Evolutionary conservation across 2,888 invertebrate species (phyloP), one percentile per base, ranked within the genome.

Genomic region (Willowsia nigromaculata): DNA sequence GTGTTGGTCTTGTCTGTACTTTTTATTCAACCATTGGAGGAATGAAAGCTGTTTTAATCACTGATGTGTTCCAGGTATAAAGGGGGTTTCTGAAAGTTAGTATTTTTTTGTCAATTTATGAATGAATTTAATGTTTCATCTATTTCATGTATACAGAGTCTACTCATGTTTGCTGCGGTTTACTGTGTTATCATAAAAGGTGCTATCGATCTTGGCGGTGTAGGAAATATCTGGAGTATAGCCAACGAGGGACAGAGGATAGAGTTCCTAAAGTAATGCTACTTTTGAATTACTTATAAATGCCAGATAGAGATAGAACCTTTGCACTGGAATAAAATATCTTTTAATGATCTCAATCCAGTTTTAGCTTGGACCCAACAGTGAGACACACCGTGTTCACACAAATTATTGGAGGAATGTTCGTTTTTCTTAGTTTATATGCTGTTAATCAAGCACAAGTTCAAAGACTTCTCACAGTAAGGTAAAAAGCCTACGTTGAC

Each of bases 361-460:
- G 97, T 94, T 95, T 97, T 93, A 96, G 96, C 93, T 93, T 95
- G 1, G 97, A 98, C 94, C 98, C 97, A 5, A 97, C 97, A 0
- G 95, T 96, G 78, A 95, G 98, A 18, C 97, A 97, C 92, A 96
- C 97, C 0, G 96, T 97, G 96, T 97, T 97, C 95, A 96, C 96
- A 0, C 94, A 97, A 33, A 94, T 96, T 4, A 95, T 98, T 80
- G 98, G 98, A n/a, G 98, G 98, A 0, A 94, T 96, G 50, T 95
- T 96, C 82, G 97, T 97, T 0, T 98, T 96, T 93, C 93, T 97
- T 56, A 96, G 97, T 0, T 93, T 98, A 7, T 98, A 97, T 93
- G 98, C 96, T 1, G 97, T 98, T 0, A 98, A 98, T 93, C 98
- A 98, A 94, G 96, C 97, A 0, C 98, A 97, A 94, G 94, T 95